phyloP scores from a whole-genome alignment of 1,140 invertebrate genomes.

The Helicoverpa zea region DNA sequence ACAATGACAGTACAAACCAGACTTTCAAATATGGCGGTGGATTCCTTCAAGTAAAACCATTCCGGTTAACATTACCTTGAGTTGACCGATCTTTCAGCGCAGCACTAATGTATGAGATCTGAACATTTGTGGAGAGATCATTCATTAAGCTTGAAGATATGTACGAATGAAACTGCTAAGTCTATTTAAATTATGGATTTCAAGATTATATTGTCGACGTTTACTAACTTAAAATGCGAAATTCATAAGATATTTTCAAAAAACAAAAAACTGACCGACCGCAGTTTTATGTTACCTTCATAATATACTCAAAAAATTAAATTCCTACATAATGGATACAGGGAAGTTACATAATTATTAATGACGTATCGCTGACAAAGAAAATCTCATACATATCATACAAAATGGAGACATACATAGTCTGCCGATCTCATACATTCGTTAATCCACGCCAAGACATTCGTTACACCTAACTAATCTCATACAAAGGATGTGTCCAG shows the following conservation, averaged over 20 bases:
- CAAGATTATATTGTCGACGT: too few relatives aligned
- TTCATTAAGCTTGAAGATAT: conserved; percentile 7
- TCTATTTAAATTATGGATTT: too few relatives aligned
- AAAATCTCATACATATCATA: conserved; percentile 16
- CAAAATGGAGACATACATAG: not conserved
- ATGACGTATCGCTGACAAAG: not conserved
- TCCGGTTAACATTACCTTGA: conserved; percentile 14
- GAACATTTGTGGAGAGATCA: conserved; percentile 22
- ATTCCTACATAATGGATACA: not conserved
- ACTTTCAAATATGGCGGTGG: conserved; percentile 14
- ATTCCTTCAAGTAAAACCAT: conserved; percentile 26
- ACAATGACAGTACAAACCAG: conserved; percentile 29
- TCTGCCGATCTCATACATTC: conserved; percentile 45
- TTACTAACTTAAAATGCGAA: not conserved
- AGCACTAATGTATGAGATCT: conserved; percentile 36
- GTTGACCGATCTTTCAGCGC: conserved; percentile 12
- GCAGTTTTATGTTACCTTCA: not conserved
- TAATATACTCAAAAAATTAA: not conserved
- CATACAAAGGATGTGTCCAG: conserved; percentile 63
- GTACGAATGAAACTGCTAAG: not conserved
- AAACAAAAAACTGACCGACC: not conserved
- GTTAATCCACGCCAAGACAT: conserved; percentile 44
- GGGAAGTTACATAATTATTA: not conserved
- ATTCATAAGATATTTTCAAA: not conserved
- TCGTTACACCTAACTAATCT: conserved; percentile 77